phyloP scores from a whole-genome alignment of 2,113 vertebrate species.

The Ptilonorhynchus violaceus region DNA sequence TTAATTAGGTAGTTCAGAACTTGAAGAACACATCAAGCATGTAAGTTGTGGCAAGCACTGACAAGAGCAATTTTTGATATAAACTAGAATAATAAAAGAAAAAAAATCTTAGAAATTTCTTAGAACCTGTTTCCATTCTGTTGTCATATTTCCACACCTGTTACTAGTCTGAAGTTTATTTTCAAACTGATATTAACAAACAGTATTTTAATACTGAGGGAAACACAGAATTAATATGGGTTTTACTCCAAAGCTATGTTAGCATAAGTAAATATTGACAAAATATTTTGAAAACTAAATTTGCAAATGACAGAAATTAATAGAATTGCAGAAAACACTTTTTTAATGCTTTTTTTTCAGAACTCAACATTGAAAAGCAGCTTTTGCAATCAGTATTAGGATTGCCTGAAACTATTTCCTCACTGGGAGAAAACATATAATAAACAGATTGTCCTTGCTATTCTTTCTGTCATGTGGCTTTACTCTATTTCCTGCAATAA shows the following conservation, averaged over 20 bases:
- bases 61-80: not conserved
- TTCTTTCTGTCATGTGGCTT: not conserved
- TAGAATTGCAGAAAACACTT: not conserved
- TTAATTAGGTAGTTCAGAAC: not conserved
- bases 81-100: not conserved
- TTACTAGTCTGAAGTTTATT: not conserved
- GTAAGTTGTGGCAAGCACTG: not conserved
- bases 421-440: not conserved
- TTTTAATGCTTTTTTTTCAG: not conserved
- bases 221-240: not conserved
- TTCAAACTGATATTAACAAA: not conserved
- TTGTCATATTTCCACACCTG: not conserved
- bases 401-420: not conserved
- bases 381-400: not conserved
- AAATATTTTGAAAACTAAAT: not conserved
- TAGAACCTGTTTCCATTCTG: not conserved
- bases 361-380: not conserved
- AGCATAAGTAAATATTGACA: not conserved
- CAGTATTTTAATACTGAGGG: not conserved
- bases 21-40: not conserved
- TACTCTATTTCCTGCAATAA: not conserved
- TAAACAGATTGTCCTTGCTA: not conserved
- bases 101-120: not conserved
- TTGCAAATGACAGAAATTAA: not conserved
- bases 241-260: not conserved